A percentile compares a stretch with the other conserved stretches of the same genome.
Conservation (phyloP, 2,113 vertebrate genomes). For the Python bivittatus region DNA sequence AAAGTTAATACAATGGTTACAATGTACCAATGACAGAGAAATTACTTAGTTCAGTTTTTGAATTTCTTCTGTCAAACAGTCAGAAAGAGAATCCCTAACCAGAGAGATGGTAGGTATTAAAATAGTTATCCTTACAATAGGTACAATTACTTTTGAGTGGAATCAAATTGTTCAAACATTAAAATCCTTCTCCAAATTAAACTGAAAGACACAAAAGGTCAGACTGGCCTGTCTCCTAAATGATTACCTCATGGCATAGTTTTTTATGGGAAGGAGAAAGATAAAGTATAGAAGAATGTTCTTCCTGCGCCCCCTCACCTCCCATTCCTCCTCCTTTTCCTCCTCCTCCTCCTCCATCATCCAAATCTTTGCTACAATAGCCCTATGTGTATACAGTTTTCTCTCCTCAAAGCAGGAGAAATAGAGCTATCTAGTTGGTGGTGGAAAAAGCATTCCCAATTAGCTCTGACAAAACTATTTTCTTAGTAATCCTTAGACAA, state of each 20-base stretch:
- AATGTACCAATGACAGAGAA: background rate
- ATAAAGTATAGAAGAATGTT: background rate
- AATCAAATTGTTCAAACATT: background rate
- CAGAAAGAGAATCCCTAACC: background rate
- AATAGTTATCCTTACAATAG: background rate
- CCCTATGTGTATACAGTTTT: background rate
- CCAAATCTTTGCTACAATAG: background rate
- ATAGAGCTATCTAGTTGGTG: background rate
- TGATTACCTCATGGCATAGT: background rate
- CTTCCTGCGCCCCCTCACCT: background rate
- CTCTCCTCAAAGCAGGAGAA: background rate
- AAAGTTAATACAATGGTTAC: background rate
- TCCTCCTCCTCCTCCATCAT: background rate
- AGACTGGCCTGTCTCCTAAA: background rate
- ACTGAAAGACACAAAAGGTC: background rate
- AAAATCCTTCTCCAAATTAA: background rate
- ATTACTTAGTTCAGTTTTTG: background rate
- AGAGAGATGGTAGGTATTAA: background rate
- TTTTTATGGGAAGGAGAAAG: background rate
- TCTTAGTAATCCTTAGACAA: background rate
- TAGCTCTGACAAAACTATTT: background rate
- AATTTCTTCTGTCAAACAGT: background rate
- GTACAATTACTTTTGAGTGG: background rate
- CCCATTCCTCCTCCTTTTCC: background rate
- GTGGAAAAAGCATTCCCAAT: background rate